Percentiles rank a stretch among this genome's conserved stretches.
phyloP scores from a whole-genome alignment of 2,113 vertebrate genomes.

The Tympanuchus pallidicinctus region DNA sequence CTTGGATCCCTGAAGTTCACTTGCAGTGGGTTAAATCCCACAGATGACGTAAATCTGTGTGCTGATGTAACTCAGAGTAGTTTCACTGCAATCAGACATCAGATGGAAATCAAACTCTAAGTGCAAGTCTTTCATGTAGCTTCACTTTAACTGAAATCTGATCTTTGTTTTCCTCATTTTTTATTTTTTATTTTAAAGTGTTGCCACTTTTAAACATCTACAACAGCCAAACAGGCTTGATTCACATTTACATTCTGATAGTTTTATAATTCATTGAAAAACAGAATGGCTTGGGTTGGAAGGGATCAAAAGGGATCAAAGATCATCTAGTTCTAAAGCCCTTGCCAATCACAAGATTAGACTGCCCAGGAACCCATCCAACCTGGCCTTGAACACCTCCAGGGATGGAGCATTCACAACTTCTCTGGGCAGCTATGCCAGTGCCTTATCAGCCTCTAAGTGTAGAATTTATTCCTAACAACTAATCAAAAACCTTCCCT shows the following conservation, averaged over 20 bases:
- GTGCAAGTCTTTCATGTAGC: fast-evolving
- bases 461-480: too few species aligned
- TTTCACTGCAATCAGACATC: not conserved
- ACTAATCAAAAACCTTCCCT: too few species aligned
- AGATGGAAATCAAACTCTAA: not conserved
- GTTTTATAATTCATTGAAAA: not conserved
- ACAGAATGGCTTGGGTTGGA: too few species aligned
- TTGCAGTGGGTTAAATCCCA: not conserved
- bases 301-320: too few species aligned
- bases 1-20: not conserved
- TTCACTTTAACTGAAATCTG: not conserved
- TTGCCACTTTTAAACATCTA: not conserved
- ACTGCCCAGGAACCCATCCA: too few species aligned
- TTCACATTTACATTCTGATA: not conserved
- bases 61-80: not conserved
- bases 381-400: too few species aligned
- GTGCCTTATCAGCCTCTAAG: too few species aligned
- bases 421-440: too few species aligned
- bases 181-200: not conserved
- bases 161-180: not conserved
- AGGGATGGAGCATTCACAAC: too few species aligned
- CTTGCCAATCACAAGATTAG: too few species aligned
- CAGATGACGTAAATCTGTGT: not conserved
- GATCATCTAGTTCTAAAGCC: too few species aligned
- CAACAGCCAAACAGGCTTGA: not conserved